Evolutionary conservation across 2,888 invertebrate species (phyloP).

Genomic region (Sphecodes monilicornis): DNA sequence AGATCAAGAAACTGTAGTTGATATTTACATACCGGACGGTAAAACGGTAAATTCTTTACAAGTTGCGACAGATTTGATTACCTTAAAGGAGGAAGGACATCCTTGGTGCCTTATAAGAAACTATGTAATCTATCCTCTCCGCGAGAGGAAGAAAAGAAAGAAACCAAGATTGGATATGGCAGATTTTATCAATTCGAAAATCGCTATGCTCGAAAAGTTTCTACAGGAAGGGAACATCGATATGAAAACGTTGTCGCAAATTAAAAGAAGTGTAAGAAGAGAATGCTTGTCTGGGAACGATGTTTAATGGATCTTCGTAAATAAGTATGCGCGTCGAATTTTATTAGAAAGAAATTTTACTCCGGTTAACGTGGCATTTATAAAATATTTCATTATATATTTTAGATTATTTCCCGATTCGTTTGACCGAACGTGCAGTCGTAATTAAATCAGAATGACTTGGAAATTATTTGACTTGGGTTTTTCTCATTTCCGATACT

Average conservation of each 20-base stretch:
- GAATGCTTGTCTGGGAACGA: slow-evolving; percentile 57
- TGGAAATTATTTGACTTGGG: not conserved
- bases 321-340: not conserved
- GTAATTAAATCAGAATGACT: slow-evolving; percentile 10
- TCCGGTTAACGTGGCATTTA: slow-evolving; percentile 8
- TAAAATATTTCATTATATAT: slow-evolving; percentile 37
- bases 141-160: slow-evolving; percentile 50
- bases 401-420: not conserved
- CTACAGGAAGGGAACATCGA: slow-evolving; percentile 63
- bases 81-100: slow-evolving; percentile 65
- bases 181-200: slow-evolving; percentile 75
- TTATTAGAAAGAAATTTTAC: not conserved
- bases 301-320: not conserved
- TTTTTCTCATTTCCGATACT: not conserved
- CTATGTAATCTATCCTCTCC: slow-evolving; percentile 69
- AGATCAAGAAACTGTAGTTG: slow-evolving; percentile 68
- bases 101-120: slow-evolving; percentile 79
- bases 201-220: slow-evolving; percentile 68
- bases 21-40: slow-evolving; percentile 67
- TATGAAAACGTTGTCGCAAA: slow-evolving; percentile 72
- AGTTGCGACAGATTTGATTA: slow-evolving; percentile 75
- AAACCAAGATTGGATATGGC: slow-evolving; percentile 56
- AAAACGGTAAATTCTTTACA: slow-evolving; percentile 43
- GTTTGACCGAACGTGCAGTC: not conserved
- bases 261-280: slow-evolving; percentile 75